These are phyloP conservation scores for Protodeltote pygarga DNA, from an alignment of 2,888 invertebrate species.

Conservation along the genomic window DNA sequence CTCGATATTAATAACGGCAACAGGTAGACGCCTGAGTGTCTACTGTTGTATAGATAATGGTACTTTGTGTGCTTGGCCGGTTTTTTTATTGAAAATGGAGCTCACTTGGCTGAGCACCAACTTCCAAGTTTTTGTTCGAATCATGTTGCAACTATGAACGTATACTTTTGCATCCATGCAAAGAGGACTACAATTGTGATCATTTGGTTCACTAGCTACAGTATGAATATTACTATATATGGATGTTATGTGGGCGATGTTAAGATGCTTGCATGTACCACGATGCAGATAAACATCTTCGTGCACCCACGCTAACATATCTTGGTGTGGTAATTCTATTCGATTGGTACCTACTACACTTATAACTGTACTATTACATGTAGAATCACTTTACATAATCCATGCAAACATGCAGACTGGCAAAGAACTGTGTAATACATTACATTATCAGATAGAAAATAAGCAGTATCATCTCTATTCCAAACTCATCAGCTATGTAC, in stretches of 20 bases:
- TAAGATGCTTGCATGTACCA: constrained; percentile 36
- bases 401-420: background rate
- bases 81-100: too few relatives aligned
- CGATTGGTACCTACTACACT: constrained; percentile 20
- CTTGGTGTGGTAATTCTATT: constrained; percentile 36
- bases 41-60: too few relatives aligned
- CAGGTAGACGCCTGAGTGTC: too few relatives aligned
- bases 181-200: constrained; percentile 18
- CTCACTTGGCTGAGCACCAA: too few relatives aligned
- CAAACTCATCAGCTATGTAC: background rate
- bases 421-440: background rate
- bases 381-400: constrained; percentile 9
- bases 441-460: background rate
- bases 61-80: too few relatives aligned
- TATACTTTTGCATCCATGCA: constrained; percentile 9
- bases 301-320: constrained; percentile 39
- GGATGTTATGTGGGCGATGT: constrained; percentile 33
- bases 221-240: constrained; percentile 10
- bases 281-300: constrained; percentile 41
- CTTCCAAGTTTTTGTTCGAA: too few relatives aligned
- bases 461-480: background rate
- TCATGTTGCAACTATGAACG: too few relatives aligned
- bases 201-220: constrained; percentile 24
- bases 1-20: too few relatives aligned
- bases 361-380: constrained; percentile 3